Evolutionary conservation across 2,113 vertebrate species (phyloP).

Genomic region (Cygnus buccinator): DNA sequence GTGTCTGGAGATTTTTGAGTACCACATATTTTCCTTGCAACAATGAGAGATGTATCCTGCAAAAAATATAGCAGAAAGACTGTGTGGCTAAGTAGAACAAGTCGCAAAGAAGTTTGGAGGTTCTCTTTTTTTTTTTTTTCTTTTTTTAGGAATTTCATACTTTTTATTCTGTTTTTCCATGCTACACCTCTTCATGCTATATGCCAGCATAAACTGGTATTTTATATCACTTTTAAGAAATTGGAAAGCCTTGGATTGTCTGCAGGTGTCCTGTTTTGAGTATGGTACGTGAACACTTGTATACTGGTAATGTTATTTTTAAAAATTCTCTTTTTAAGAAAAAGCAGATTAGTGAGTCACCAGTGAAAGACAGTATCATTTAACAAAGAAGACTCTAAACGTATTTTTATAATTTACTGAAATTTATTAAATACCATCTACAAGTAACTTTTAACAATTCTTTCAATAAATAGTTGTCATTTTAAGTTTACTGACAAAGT

Average conservation of each 20-base stretch:
- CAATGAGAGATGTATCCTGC: not conserved
- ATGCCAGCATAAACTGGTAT: not conserved
- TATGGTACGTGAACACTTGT: not conserved
- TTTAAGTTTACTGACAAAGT: slow-evolving; percentile 51
- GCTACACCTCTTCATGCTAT: not conserved
- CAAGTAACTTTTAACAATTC: not conserved
- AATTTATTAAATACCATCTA: slow-evolving; percentile 40
- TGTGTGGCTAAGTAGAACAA: not conserved
- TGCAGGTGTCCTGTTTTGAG: not conserved
- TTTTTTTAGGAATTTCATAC: not conserved
- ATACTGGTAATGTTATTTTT: not conserved
- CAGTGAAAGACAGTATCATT: not conserved
- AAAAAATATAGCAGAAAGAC: not conserved
- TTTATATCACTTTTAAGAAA: not conserved
- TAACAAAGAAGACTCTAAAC: not conserved
- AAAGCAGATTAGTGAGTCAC: not conserved
- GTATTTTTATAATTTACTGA: not conserved
- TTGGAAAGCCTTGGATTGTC: not conserved
- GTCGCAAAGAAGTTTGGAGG: not conserved
- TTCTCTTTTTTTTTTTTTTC: not conserved
- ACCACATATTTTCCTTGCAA: accelerated
- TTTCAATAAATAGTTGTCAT: slow-evolving; percentile 74
- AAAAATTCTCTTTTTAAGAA: not conserved
- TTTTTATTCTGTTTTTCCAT: not conserved
- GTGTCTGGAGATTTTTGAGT: not conserved